A percentile compares a stretch with the other conserved stretches of the same genome.
Conservation (phyloP, 92 coral and sea anemone species). For the Zoanthus sansibaricus region DNA sequence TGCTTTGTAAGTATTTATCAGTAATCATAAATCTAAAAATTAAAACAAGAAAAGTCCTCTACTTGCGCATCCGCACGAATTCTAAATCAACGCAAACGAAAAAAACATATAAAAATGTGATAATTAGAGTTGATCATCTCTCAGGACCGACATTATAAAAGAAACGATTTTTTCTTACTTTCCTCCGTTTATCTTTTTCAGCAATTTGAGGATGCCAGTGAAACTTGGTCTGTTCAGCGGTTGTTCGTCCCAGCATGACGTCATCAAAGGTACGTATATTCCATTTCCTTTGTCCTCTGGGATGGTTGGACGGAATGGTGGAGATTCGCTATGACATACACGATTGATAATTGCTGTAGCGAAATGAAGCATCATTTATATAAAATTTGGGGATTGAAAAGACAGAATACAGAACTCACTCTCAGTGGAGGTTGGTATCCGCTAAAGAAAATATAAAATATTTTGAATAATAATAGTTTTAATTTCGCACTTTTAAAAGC, state of each 20-base stretch:
- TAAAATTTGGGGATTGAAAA: not conserved
- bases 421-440: no score
- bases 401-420: no score
- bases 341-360: constrained; percentile 65
- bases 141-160: not conserved
- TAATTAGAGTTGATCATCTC: not conserved
- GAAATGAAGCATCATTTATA: not conserved
- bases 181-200: constrained; percentile 78
- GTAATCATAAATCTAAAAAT: no score
- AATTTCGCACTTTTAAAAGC: no score
- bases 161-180: constrained; percentile 55
- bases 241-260: constrained; percentile 77
- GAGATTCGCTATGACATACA: constrained; percentile 63
- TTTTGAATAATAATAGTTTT: no score
- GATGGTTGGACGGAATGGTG: constrained; percentile 85
- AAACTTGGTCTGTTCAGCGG: constrained; percentile 70
- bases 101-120: not conserved
- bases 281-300: constrained; percentile 55
- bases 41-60: no score
- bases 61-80: no score
- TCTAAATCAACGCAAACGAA: not conserved
- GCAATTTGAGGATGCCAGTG: constrained; percentile 58
- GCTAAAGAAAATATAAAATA: no score
- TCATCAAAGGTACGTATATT: constrained; percentile 62
- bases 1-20: no score